A percentile compares a stretch with the other conserved stretches of the same genome.
Evolutionary conservation across 2,888 invertebrate species (phyloP).

Genomic region (Hirtodrosophila alboralis): DNA sequence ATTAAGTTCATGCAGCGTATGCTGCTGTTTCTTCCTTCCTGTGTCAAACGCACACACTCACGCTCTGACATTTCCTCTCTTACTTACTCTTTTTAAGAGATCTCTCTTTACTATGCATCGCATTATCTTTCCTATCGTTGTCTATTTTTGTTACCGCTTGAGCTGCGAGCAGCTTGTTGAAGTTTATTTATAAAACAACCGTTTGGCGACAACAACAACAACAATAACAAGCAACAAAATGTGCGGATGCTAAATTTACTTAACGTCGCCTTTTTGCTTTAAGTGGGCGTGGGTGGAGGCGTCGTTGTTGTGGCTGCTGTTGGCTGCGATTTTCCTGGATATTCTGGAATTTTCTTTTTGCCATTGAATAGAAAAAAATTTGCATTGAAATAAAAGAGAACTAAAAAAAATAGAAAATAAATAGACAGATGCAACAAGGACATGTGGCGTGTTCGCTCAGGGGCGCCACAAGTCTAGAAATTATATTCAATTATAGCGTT

Average conservation of each 20-base stretch:
- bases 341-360: constrained; percentile 56
- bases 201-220: constrained; percentile 48
- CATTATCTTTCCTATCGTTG: constrained; percentile 12
- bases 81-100: not conserved
- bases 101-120: not conserved
- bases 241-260: constrained; percentile 30
- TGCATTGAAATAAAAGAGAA: constrained; percentile 42
- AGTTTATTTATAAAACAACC: constrained; percentile 69
- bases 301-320: constrained; percentile 12
- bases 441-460: not conserved
- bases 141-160: constrained; percentile 61
- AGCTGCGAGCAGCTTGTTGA: constrained; percentile 68
- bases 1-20: too few species aligned
- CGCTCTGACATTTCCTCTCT: not conserved
- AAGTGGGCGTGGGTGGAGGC: constrained; percentile 50
- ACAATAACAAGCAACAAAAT: constrained; percentile 2
- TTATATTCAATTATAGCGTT: constrained; percentile 8
- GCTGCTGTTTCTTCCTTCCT: too few species aligned
- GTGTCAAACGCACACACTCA: too few species aligned
- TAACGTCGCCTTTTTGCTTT: constrained; percentile 20
- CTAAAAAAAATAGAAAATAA: constrained; percentile 5
- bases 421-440: constrained; percentile 8
- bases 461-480: constrained; percentile 15
- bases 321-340: too few species aligned
- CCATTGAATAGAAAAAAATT: constrained; percentile 48